phyloP scores from a whole-genome alignment of 2,888 invertebrate species.

The Gandaritis pyraliata region DNA sequence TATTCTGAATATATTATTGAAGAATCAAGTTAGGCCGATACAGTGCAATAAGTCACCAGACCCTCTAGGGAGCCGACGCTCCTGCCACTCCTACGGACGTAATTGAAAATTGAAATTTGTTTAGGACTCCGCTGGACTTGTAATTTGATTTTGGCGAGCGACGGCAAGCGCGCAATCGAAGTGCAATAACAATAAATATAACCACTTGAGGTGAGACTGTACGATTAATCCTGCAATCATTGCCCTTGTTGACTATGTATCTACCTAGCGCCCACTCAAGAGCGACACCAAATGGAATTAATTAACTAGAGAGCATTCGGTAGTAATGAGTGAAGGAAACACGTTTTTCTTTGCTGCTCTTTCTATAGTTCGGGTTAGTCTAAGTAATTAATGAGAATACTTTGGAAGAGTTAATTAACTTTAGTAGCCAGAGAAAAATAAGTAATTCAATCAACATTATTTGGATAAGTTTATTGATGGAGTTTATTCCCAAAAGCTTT shows the following conservation, averaged over 20 bases:
- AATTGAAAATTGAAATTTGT: constrained; percentile 84
- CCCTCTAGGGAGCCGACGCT: constrained; percentile 66
- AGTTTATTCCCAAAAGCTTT: constrained; percentile 20
- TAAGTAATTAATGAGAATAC: constrained; percentile 16
- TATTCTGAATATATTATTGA: constrained; percentile 79
- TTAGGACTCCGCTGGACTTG: constrained; percentile 73
- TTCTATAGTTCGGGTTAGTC: constrained; percentile 5
- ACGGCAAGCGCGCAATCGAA: constrained; percentile 68
- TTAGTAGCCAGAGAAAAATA: constrained; percentile 3
- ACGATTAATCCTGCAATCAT: constrained; percentile 55
- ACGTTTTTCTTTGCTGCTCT: constrained; percentile 24
- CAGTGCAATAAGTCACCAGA: constrained; percentile 74
- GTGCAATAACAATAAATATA: constrained; percentile 76
- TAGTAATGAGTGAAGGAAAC: constrained; percentile 36
- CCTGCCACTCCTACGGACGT: constrained; percentile 68
- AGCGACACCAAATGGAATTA: constrained; percentile 52
- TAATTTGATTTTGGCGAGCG: constrained; percentile 75
- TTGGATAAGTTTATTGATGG: constrained; percentile 1
- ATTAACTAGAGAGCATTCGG: constrained; percentile 53
- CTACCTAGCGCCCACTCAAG: constrained; percentile 38
- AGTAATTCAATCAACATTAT: not conserved
- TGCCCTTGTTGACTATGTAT: constrained; percentile 50
- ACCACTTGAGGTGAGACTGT: constrained; percentile 63
- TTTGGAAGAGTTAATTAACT: constrained; percentile 11
- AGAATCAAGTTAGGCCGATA: constrained; percentile 59